Evolutionary conservation across 2,888 invertebrate genomes (phyloP), one percentile per base, ranked within the genome.

Genomic region (Pseudococcus viburni): DNA sequence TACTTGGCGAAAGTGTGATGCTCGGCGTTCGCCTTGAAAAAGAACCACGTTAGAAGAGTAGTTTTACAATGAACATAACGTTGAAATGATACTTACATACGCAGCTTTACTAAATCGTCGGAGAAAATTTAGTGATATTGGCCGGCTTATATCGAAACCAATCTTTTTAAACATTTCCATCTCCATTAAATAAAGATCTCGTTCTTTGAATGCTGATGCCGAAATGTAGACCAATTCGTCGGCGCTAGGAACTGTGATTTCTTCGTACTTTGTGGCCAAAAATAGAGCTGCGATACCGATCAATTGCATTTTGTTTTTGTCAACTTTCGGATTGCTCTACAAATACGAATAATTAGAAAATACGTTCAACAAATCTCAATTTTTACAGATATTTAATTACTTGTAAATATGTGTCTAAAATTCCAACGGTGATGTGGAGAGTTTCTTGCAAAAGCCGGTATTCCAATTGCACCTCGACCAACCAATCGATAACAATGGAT

Each of bases 211-310:
- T 0, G 97, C 95, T 91, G 96, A 94, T 92, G 98, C 98, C 12
- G 98, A 96, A 88, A 99, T 96, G 91, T 95, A 97, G 17, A 96
- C 95, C 92, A 98, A 98, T 92, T 99, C 99, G 8, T 92, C 93
- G 33, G 98, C 94, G 80, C 96, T 96, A 0, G 98, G 98, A 0
- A 96, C 94, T 91, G 95, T 97, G 91, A 98, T 95, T 93, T 99
- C 99, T 92, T 99, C 99, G 91, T 97, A 98, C 92, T 99, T 99
- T 91, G 96, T 94, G 0, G 99, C 98, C 88, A 98, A 94, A 90
- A 97, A 95, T 93, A 99, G 94, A 0, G 97, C 95, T 0, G 97
- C 95, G 0, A 97, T 95, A 5, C 98, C 98, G 15, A 98, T 96
- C 89, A 98, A 92, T 91, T 99, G 98, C 89, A 98, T 93, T 90